Evolutionary conservation across 2,888 invertebrate genomes (phyloP).

Genomic region (Drosophila testacea): DNA sequence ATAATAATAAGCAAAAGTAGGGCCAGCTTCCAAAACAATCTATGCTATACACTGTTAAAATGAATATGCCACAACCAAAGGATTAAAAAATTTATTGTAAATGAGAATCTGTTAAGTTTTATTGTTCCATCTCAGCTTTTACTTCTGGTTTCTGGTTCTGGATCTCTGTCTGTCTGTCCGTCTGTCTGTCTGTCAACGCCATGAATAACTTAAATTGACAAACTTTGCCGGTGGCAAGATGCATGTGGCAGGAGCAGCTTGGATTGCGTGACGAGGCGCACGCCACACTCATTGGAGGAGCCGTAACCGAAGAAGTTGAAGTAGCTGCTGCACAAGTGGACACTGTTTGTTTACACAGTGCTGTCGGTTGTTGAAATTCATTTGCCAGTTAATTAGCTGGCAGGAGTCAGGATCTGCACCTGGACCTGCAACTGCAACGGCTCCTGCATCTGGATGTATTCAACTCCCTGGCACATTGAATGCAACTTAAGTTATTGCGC

Average conservation of each 20-base stretch:
- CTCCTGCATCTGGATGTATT: conserved; percentile 28
- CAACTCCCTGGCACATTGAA: conserved; percentile 51
- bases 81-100: conserved; percentile 39
- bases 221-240: conserved; percentile 25
- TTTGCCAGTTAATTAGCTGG: conserved; percentile 77
- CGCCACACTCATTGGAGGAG: conserved; percentile 38
- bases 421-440: conserved; percentile 33
- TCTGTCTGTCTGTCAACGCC: not conserved
- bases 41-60: conserved; percentile 28
- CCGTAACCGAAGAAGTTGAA: conserved; percentile 12
- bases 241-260: conserved; percentile 20
- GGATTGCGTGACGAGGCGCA: conserved; percentile 34
- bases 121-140: not conserved
- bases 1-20: conserved; percentile 33
- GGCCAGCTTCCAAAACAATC: conserved; percentile 8
- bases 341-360: conserved; percentile 48
- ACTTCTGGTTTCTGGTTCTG: not conserved
- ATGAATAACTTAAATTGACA: conserved; percentile 54
- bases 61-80: conserved; percentile 41
- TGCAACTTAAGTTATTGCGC: conserved; percentile 77
- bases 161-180: not conserved
- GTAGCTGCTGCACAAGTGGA: conserved; percentile 54
- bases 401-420: conserved; percentile 22
- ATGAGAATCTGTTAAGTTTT: conserved; percentile 19
- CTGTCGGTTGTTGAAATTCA: conserved; percentile 46